Percentiles rank a stretch among this genome's conserved stretches.
Evolutionary conservation across 2,113 vertebrate genomes (phyloP).

Genomic region (Perca flavescens): DNA sequence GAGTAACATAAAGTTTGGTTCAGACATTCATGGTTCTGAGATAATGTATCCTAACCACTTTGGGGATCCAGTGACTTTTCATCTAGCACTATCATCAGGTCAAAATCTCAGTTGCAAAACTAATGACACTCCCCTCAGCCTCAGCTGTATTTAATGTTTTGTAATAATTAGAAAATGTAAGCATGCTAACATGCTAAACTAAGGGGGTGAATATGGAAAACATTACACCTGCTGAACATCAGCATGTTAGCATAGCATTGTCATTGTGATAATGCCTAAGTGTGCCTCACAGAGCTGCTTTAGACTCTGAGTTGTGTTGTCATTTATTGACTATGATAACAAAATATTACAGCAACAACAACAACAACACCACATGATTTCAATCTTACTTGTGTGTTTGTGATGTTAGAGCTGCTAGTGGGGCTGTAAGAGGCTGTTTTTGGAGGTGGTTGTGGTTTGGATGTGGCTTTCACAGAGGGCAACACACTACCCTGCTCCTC

Average conservation of each 20-base stretch:
- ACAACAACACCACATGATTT: not conserved
- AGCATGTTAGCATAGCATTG: not conserved
- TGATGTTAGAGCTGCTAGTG: not conserved
- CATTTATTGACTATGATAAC: not conserved
- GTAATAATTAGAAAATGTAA: not conserved
- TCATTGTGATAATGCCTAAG: not conserved
- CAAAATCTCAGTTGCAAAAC: not conserved
- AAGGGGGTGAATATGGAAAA: not conserved
- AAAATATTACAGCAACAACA: too few relatives aligned
- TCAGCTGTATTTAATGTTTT: not conserved
- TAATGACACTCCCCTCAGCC: not conserved
- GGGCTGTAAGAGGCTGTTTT: conserved; percentile 12
- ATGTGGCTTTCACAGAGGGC: not conserved
- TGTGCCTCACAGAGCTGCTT: not conserved
- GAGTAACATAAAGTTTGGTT: not conserved
- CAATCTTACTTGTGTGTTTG: conserved; percentile 55
- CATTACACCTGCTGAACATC: not conserved
- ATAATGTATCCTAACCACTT: not conserved
- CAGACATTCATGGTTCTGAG: not conserved
- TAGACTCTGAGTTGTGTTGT: not conserved
- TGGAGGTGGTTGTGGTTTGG: conserved; percentile 35
- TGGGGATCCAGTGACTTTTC: not conserved
- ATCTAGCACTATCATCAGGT: not conserved
- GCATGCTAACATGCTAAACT: not conserved
- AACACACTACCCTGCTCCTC: conserved; percentile 32